Percentiles rank a stretch among this genome's conserved stretches.
These are phyloP conservation scores for Hermetia illucens DNA, from an alignment of 1,140 invertebrate species.

Conservation along the genomic window DNA sequence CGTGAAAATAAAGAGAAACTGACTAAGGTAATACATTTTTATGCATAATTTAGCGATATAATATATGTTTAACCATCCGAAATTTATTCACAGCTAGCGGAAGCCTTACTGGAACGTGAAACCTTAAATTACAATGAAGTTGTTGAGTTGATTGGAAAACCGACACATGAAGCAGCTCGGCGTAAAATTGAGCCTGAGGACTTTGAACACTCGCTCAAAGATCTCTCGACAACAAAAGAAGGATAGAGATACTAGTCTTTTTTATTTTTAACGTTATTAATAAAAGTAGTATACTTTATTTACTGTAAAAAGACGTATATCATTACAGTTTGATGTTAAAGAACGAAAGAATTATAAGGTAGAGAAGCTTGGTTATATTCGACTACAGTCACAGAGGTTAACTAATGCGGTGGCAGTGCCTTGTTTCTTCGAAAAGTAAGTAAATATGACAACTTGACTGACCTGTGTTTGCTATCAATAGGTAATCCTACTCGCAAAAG, in stretches of 20 bases:
- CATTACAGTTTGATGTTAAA: no score
- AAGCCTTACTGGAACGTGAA: slow-evolving; percentile 75
- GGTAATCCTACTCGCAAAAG: no score
- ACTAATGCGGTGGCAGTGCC: no score
- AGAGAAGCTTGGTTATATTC: no score
- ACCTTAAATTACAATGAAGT: slow-evolving; percentile 87
- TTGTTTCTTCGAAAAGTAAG: no score
- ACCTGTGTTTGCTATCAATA: no score
- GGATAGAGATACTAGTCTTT: background rate
- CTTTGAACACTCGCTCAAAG: slow-evolving; percentile 51
- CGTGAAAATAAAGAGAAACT: slow-evolving; percentile 71
- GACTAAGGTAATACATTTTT: slow-evolving; percentile 31
- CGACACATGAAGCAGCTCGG: slow-evolving; percentile 64
- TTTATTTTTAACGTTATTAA: background rate
- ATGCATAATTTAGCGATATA: background rate
- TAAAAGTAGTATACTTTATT: no score
- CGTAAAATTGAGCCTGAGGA: slow-evolving; percentile 59
- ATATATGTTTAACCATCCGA: slow-evolving; percentile 7
- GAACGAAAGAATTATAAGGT: no score
- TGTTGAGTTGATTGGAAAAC: slow-evolving; percentile 75
- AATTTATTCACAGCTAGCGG: slow-evolving; percentile 55
- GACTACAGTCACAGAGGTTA: no score
- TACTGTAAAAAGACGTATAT: no score
- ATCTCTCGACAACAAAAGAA: slow-evolving; percentile 11
- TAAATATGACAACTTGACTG: no score